A percentile compares a stretch with the other conserved stretches of the same genome.
Evolutionary conservation across 2,113 vertebrate species (phyloP).

Genomic region (Mellivora capensis): DNA sequence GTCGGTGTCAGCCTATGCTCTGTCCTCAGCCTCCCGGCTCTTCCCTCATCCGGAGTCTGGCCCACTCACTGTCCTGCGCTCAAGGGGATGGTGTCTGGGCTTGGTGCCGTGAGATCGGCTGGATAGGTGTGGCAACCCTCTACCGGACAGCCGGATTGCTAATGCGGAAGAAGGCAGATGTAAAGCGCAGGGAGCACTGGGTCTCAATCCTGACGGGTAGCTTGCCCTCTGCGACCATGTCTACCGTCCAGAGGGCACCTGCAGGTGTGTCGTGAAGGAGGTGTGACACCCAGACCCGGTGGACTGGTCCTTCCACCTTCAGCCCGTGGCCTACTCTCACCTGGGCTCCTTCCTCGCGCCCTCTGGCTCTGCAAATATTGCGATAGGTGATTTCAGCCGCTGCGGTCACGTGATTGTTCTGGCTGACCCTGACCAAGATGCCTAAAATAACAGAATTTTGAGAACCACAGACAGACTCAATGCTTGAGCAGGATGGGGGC

Average conservation of each 20-base stretch:
- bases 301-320: background rate
- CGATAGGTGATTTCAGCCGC: background rate
- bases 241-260: fast-evolving
- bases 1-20: no score
- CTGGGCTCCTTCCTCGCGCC: background rate
- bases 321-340: background rate
- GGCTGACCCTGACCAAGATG: background rate
- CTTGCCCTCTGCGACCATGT: background rate
- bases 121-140: background rate
- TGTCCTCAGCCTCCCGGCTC: no score
- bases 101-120: background rate
- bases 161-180: background rate
- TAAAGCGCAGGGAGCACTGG: fast-evolving
- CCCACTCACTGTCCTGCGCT: background rate
- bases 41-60: no score
- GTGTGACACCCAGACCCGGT: background rate
- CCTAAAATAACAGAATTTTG: background rate
- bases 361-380: background rate
- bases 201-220: background rate
- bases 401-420: background rate
- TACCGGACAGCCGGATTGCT: background rate
- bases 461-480: background rate
- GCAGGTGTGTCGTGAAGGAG: background rate
- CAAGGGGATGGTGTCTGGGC: background rate
- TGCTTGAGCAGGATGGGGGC: background rate